Evolutionary conservation across 2,797 vertebrate species (phyloP), one percentile per base, ranked within the genome.

Genomic region (Tenualosa ilisha): DNA sequence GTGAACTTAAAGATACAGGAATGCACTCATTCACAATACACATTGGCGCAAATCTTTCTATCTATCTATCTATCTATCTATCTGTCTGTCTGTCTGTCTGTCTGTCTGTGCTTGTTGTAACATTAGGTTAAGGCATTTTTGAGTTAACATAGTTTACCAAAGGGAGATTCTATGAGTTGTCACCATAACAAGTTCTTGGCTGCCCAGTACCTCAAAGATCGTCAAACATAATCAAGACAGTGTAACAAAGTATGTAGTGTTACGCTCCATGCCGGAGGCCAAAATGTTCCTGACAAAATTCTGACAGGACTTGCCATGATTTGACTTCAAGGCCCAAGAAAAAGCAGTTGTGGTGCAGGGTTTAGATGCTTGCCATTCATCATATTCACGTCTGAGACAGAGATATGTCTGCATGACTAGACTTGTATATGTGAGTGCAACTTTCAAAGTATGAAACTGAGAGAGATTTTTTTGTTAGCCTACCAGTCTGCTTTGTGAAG

Each of bases 1-100:
- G 20, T 8, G 40, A 20, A 43, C 31, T 40, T 3, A 89, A 88
- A 83, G 83, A 93, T 1, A 24, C 59, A 89, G n/a, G 50, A 51
- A 20, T 20, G 20, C 6, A 40, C 17, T 20, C 6, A 75, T 7
- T 43, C 17, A 75, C 90, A 86, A 82, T 11, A 90, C 12, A 92
- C 82, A 81, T 65, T 68, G 46, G 40, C 61, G 0, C 46, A 65
- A 3, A 31, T 2, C 5, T 56, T 0, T 56, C 54, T 63, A 24
- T 24, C n/a, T 63, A 63, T 8, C n/a, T 24, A 7, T 61, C 59
- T 24, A 2, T 61, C 59, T 61, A 6, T n/a, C 22, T n/a, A 7
- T 61, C 59, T 61, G 8, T 61, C 59, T 24, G 7, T 24, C 4
- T 61, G 7, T 24, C 59, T 24, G 8, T 61, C 5, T 61, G n/a